Percentiles rank a stretch among this genome's conserved stretches.
phyloP scores from a whole-genome alignment of 2,113 vertebrate genomes.

The Trogon melanurus region DNA sequence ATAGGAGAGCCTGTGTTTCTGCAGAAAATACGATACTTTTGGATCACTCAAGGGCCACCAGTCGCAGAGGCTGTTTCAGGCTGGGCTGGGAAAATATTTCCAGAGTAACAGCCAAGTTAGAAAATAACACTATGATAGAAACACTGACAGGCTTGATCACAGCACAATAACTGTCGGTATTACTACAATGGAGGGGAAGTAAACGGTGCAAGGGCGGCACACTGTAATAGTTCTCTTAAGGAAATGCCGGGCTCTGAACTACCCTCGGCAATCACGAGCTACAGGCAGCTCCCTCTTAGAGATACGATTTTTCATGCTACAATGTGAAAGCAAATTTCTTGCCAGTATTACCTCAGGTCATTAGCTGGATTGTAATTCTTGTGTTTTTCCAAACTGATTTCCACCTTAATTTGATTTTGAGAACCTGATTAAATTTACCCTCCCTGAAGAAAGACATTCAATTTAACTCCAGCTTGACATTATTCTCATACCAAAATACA shows the following conservation, averaged over 20 bases:
- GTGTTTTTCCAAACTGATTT: conserved; percentile 64
- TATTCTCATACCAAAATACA: not conserved
- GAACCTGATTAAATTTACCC: conserved; percentile 64
- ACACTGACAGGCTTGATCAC: conserved; percentile 26
- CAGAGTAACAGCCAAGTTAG: not conserved
- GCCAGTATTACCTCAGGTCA: conserved; percentile 63
- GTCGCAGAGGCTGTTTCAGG: not conserved
- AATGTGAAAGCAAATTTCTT: conserved; percentile 59
- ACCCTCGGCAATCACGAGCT: not conserved
- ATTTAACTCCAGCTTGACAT: not conserved
- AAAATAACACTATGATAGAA: conserved; percentile 24
- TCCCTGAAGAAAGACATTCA: conserved; percentile 57
- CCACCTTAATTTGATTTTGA: conserved; percentile 66
- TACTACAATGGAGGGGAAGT: conserved; percentile 13
- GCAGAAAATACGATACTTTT: not conserved
- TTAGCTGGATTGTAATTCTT: conserved; percentile 68
- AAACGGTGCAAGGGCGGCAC: conserved; percentile 15
- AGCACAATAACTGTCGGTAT: conserved; percentile 5
- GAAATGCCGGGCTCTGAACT: conserved; percentile 11
- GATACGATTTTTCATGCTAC: conserved; percentile 52
- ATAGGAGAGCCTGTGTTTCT: not conserved
- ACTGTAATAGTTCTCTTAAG: conserved; percentile 48
- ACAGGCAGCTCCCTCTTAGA: conserved; percentile 26
- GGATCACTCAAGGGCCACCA: not conserved
- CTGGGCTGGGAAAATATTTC: not conserved